Evolutionary conservation across 2,113 vertebrate species (phyloP), one percentile per base, ranked within the genome.

Genomic region (Nothobranchius kuhntae): DNA sequence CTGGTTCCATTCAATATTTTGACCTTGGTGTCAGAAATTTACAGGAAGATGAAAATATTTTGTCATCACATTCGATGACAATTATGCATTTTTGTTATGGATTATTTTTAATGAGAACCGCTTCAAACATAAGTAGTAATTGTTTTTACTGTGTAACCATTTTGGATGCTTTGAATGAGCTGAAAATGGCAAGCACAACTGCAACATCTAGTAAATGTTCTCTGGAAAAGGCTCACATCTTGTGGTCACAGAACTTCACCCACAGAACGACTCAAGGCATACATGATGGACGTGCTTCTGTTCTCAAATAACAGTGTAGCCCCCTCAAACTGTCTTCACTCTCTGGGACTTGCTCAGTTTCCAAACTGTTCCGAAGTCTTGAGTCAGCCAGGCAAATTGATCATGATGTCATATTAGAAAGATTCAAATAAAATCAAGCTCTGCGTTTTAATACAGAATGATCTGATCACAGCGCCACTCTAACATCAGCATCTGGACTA

Each of bases 201-300:
- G 70, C 88, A 90, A 85, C 81, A 79, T 69, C 44, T 14, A 62
- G 58, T 56, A 87, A 92, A 89, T 87, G 82, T 82, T 65, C 86
- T 77, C 80, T 89, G 90, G 86, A 89, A 89, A 63, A 77, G 65
- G 65, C 67, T 81, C 79, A 89, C 82, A 90, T 88, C 78, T 84
- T 85, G 86, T 87, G 87, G 88, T 83, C 75, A 61, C 62, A 68
- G 70, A 78, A 76, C 68, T 54, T 78, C 77, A 65, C 70, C 83
- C 81, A 75, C 87, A 87, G 84, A 83, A 24, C 61, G 47, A 80
- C 80, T 88, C 85, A 66, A 35, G 84, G 75, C 81, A 86, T 78
- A 75, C 82, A 87, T 93, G 91, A 92, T 86, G 90, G 86, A 88
- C 86, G 80, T 82, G 85, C 89, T 89, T 30, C 30, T 83, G 83